phyloP scores from a whole-genome alignment of 2,797 vertebrate species.

The Characodon lateralis region DNA sequence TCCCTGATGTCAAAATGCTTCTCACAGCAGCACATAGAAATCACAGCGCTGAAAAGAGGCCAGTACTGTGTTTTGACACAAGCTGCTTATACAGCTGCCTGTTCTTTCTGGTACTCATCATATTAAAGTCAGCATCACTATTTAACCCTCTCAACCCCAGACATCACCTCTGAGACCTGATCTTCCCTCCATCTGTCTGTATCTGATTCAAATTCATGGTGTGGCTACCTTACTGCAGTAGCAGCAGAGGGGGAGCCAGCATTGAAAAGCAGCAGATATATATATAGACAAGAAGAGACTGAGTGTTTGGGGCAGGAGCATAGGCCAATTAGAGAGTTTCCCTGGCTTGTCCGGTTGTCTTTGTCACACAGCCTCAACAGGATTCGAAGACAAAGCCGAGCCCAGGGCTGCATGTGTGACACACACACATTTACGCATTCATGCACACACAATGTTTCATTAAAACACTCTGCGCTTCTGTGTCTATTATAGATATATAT shows the following conservation, averaged over 20 bases:
- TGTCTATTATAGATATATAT: constrained; percentile 27
- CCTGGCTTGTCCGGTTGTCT: constrained; percentile 70
- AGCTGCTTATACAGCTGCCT: constrained; percentile 1
- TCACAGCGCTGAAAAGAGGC: neutral
- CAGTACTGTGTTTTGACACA: constrained; percentile 12
- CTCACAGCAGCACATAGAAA: neutral
- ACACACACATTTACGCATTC: constrained; percentile 8
- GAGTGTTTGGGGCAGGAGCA: constrained; percentile 58
- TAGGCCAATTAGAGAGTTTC: constrained; percentile 73
- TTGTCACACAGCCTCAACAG: constrained; percentile 62
- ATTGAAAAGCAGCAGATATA: constrained; percentile 51
- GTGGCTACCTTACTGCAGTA: constrained; percentile 22
- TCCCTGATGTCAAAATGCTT: neutral
- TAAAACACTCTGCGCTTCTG: constrained; percentile 33
- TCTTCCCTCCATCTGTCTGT: neutral
- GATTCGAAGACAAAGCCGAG: constrained; percentile 60
- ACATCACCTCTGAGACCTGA: constrained; percentile 11
- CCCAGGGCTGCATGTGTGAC: constrained; percentile 29
- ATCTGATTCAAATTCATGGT: constrained; percentile 8
- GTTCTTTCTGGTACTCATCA: constrained; percentile 16
- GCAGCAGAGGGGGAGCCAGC: neutral
- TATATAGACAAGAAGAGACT: constrained; percentile 38
- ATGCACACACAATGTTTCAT: constrained; percentile 47
- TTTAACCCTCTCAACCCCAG: constrained; percentile 49
- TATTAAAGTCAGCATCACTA: constrained; percentile 16